phyloP scores from a whole-genome alignment of 2,888 invertebrate genomes.

The Drosophila imparisetae region DNA sequence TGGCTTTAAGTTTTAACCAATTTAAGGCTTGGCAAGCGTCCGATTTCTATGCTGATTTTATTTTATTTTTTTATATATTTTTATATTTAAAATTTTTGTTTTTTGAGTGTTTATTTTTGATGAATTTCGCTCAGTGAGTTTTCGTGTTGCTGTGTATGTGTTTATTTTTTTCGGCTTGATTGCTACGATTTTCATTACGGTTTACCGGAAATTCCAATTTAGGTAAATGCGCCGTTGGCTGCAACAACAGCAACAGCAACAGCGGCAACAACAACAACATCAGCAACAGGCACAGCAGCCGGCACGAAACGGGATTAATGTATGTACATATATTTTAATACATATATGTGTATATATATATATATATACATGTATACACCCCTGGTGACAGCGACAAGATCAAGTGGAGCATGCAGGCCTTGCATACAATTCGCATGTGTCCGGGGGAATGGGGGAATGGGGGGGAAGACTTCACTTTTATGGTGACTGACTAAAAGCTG shows the following conservation, averaged over 20 bases:
- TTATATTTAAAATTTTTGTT: not conserved
- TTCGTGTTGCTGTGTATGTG: slow-evolving; percentile 30
- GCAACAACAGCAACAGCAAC: slow-evolving; percentile 43
- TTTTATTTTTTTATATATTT: not conserved
- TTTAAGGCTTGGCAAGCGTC: not conserved
- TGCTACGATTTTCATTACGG: slow-evolving; percentile 77
- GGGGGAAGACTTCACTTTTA: slow-evolving; percentile 18
- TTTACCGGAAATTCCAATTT: slow-evolving; percentile 84
- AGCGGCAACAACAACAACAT: slow-evolving; percentile 19
- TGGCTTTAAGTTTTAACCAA: not conserved
- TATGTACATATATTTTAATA: not conserved
- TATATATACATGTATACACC: slow-evolving; percentile 26
- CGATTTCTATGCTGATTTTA: too few relatives aligned
- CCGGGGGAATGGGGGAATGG: slow-evolving; percentile 26
- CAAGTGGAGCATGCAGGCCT: slow-evolving; percentile 74
- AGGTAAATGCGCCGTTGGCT: slow-evolving; percentile 83
- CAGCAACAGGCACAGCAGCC: slow-evolving; percentile 33
- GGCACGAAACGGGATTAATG: slow-evolving; percentile 67
- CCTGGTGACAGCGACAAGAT: slow-evolving; percentile 78
- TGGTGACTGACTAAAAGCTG: slow-evolving; percentile 27
- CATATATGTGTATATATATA: slow-evolving; percentile 11
- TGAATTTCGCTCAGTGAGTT: slow-evolving; percentile 40
- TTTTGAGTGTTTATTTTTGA: slow-evolving; percentile 23
- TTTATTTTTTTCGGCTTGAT: slow-evolving; percentile 68
- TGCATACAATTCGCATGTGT: slow-evolving; percentile 65